These are phyloP conservation scores for Sycophila texana DNA, from an alignment of 2,888 invertebrate species.

Conservation along the genomic window DNA sequence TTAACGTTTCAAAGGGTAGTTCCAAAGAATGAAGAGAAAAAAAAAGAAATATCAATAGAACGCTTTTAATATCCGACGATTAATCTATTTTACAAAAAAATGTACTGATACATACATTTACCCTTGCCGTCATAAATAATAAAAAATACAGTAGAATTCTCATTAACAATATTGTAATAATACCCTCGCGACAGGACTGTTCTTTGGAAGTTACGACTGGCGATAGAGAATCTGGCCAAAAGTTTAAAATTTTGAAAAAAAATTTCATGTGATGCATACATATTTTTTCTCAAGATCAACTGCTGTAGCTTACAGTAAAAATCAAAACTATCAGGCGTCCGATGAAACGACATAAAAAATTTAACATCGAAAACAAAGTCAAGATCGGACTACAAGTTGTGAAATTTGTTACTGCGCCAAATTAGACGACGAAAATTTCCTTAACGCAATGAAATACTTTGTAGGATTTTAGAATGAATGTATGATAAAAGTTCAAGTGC, in stretches of 20 bases:
- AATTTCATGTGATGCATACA: constrained; percentile 9
- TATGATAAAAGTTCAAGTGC: too few species aligned
- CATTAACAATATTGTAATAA: constrained; percentile 57
- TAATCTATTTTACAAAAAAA: constrained; percentile 10
- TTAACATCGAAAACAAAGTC: constrained; percentile 36
- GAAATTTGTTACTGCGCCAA: too few species aligned
- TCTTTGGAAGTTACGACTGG: constrained; percentile 69
- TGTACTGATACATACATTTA: constrained; percentile 44
- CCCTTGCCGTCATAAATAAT: constrained; percentile 39
- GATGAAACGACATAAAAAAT: constrained; percentile 25
- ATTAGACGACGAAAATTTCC: too few species aligned
- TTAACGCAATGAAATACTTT: too few species aligned
- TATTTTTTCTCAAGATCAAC: constrained; percentile 25
- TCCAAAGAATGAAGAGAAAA: constrained; percentile 34
- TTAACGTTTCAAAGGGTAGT: too few species aligned
- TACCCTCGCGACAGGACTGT: constrained; percentile 57
- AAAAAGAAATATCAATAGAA: constrained; percentile 17
- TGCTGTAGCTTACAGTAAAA: constrained; percentile 18
- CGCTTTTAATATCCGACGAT: constrained; percentile 22
- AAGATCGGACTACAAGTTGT: constrained; percentile 10
- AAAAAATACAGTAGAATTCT: constrained; percentile 45
- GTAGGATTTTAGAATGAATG: too few species aligned
- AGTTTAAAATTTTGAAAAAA: constrained; percentile 51
- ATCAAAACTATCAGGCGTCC: constrained; percentile 43
- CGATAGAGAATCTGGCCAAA: constrained; percentile 61